Evolutionary conservation across 2,797 vertebrate genomes (phyloP), one percentile per base, ranked within the genome.

Genomic region (Labroides dimidiatus): DNA sequence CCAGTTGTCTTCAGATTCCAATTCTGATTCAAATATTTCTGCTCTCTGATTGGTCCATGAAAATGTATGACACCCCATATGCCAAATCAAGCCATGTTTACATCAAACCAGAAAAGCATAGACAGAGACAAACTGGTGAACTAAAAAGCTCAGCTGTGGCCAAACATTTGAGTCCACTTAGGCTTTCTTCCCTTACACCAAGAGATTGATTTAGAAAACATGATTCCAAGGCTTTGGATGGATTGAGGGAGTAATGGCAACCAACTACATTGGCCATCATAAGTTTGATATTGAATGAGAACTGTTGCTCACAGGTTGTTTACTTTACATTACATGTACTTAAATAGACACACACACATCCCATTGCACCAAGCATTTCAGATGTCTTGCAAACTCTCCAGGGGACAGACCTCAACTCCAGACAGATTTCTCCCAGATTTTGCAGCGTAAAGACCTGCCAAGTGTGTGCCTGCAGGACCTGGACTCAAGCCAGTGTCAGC

Each of bases 401-500:
- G 45, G 53, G 79, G 23, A 47, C 9, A 50, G 27, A 72, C 12
- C 65, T 72, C 65, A 54, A 62, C 63, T 70, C 57, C 36, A 43
- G 65, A 75, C 63, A 62, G 57, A 77, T 83, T 83, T 85, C 66
- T 79, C 65, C 58, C 63, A 75, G 55, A 78, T 81, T 72, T 45
- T 75, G 20, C 17, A 42, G 24, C n/a, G 43, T 53, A 79, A 60
- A 60, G 70, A 59, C 16, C 45, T 62, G 64, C 69, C 75, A 75
- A 77, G 70, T 82, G 52, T 81, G 69, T 76, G 72, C 65, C 76
- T 84, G 58, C 37, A 60, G 45, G 65, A 85, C 72, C 72, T 87
- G 87, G 87, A 83, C 16, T 52, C 41, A 16, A 36, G 85, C 91
- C 91, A 94, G 55, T 59, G 69, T 85, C 76, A 89, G 87, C 85